Base-by-base conservation (phyloP, 2,888 invertebrate genomes). In the Tipula unca region DNA sequence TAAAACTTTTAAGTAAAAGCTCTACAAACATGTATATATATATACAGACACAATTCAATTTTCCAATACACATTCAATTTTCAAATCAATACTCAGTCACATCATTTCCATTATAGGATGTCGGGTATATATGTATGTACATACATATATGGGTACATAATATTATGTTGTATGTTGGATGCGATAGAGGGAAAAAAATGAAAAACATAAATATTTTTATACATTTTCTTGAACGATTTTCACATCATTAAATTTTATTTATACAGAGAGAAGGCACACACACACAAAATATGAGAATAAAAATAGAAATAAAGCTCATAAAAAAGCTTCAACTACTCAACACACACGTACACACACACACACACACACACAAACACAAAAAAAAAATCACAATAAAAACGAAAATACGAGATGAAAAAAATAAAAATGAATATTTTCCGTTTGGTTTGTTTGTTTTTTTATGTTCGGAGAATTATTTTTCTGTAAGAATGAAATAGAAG, bases 181-280 rank as follows among this genome's bases (percentile, higher is more conserved):
- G 25, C 69, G 69, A 69, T 69, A 25, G 69, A 69, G 69, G 69
- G 25, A 69, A 69, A 69, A 25, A 48, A 69, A 69, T 69, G 69
- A 25, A 69, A 69, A 69, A 25, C 69, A 69, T 69, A 69, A 69
- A 69, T 69, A 69, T 69, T 69, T 69, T 69, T 69, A 69, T 69
- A 69, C 69, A 69, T 69, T 69, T 69, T 69, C 69, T 69, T 69
- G 69, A 69, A 69, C 69, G 69, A 69, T 69, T 69, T 69, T 69
- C 69, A 69, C 69, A 69, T 69, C 69, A 69, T 69, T 69, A 69
- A 69, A 69, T 69, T 69, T 69, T 69, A 69, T 69, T 69, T 69
- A 69, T 69, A 69, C 69, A 69, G 69, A 25, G 10, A 20, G 69
- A 69, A 69, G 6, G 25, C 69, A 25, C 20, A 69, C 69, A 25